Conservation (phyloP, 2,113 vertebrate species). For the Drymodes brunneopygia region DNA sequence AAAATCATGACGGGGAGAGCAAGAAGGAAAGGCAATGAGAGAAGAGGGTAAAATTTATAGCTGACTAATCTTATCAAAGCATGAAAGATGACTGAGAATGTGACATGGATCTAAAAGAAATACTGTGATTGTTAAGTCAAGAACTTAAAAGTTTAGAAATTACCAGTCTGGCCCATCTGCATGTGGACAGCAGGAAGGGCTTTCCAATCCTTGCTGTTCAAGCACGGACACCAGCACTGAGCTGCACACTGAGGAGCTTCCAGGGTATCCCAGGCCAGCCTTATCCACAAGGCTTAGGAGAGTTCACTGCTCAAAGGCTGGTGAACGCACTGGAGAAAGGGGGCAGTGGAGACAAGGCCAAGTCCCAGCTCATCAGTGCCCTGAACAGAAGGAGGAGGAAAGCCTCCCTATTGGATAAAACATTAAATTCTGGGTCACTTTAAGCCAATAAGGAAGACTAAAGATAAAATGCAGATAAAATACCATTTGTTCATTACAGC, state of each 20-base stretch:
- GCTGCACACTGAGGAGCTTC: background rate
- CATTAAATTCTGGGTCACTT: background rate
- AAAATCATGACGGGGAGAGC: background rate
- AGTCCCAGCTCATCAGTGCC: background rate
- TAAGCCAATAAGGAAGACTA: background rate
- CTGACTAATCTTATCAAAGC: background rate
- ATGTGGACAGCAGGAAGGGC: background rate
- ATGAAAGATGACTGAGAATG: background rate
- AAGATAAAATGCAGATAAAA: background rate
- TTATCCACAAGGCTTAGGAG: background rate
- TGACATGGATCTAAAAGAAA: background rate
- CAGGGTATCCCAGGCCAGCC: background rate
- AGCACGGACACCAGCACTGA: background rate
- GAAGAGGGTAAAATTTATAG: background rate
- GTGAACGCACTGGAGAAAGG: background rate
- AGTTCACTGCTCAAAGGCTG: rapidly evolving
- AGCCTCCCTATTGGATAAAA: background rate
- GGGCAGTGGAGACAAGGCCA: background rate
- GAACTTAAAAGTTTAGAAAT: background rate
- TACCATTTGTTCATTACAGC: background rate
- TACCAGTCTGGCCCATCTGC: background rate
- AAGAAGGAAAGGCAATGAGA: background rate
- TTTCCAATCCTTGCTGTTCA: background rate
- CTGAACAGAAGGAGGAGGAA: background rate
- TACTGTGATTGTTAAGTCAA: background rate